Conservation (phyloP, 2,113 vertebrate species). For the Terrapene triunguis region DNA sequence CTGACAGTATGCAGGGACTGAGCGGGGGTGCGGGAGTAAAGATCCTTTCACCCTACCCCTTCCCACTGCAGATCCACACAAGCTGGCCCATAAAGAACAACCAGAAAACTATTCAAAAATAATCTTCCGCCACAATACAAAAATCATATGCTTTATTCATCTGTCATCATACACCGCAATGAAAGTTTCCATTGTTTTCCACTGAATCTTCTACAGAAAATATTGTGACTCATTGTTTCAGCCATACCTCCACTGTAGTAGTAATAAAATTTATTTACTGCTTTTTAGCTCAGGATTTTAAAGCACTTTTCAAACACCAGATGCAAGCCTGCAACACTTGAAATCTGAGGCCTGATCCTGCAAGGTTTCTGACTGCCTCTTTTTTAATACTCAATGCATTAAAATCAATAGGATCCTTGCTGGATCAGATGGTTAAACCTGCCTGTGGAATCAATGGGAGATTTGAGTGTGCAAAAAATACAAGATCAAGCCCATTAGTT, state of each 20-base stretch:
- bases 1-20: not conserved
- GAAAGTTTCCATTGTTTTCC: slow-evolving; percentile 18
- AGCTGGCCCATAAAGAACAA: not conserved
- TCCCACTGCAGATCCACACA: not conserved
- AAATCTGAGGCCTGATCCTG: not conserved
- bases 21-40: not conserved
- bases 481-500: not conserved
- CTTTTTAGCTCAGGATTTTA: not conserved
- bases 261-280: not conserved
- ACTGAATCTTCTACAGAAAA: not conserved
- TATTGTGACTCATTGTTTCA: not conserved
- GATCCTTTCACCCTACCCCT: not conserved
- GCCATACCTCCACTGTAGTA: not conserved
- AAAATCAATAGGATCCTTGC: not conserved
- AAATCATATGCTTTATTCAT: slow-evolving; percentile 4
- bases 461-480: not conserved
- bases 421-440: not conserved
- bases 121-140: slow-evolving; percentile 3
- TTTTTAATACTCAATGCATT: not conserved
- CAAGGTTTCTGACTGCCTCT: not conserved
- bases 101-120: not conserved
- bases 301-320: not conserved
- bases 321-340: not conserved
- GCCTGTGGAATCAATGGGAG: slow-evolving; percentile 7
- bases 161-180: not conserved